A percentile compares a stretch with the other conserved stretches of the same genome.
Evolutionary conservation across 2,797 vertebrate genomes (phyloP).

Genomic region (Danio aesculapii): DNA sequence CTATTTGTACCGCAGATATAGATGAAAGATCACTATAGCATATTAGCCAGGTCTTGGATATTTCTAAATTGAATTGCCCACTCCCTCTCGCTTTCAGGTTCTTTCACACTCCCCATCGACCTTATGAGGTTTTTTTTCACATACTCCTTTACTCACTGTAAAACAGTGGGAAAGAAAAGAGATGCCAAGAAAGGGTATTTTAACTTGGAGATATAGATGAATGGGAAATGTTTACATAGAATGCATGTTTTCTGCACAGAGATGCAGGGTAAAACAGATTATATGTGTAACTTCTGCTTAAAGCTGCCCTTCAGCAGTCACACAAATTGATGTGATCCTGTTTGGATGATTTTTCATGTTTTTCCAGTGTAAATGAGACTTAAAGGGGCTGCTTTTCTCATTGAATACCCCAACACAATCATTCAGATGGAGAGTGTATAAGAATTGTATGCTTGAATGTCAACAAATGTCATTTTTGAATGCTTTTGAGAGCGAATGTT

Average conservation of each 20-base stretch:
- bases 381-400: not conserved
- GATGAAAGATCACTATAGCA: slow-evolving; percentile 34
- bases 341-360: not conserved
- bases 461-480: slow-evolving; percentile 8
- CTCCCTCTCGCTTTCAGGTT: slow-evolving; percentile 10
- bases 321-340: not conserved
- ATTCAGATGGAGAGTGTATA: not conserved
- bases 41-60: slow-evolving; percentile 38
- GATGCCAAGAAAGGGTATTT: slow-evolving; percentile 77
- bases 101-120: slow-evolving; percentile 1
- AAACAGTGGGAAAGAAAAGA: slow-evolving; percentile 5
- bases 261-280: not conserved
- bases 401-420: not conserved
- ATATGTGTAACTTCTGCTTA: not conserved
- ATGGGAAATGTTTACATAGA: no score
- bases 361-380: not conserved
- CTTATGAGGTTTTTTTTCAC: not conserved
- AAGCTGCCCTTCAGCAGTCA: not conserved
- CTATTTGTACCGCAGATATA: slow-evolving; percentile 25
- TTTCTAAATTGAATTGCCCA: slow-evolving; percentile 27
- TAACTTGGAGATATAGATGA: slow-evolving; percentile 84
- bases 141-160: not conserved
- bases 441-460: slow-evolving; percentile 7
- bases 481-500: not conserved
- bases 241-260: not conserved